These are phyloP conservation scores for Saxidomus purpurata DNA, from an alignment of 1,140 invertebrate species.

Conservation along the genomic window DNA sequence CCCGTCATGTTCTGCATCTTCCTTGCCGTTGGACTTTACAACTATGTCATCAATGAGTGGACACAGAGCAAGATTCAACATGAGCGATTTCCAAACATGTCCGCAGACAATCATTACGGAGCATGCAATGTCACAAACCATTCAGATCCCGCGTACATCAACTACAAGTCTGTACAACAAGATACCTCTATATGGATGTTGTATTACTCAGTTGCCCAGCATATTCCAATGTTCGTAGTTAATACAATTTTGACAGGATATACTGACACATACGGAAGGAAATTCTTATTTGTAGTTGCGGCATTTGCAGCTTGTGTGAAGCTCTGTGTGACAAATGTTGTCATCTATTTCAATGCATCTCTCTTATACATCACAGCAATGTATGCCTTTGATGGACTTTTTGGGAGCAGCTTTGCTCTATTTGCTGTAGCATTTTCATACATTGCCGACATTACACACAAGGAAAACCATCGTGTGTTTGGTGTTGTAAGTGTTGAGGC, in stretches of 20 bases:
- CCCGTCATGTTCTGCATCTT: constrained; percentile 28
- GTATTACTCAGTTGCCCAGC: constrained; percentile 21
- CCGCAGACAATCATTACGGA: background rate
- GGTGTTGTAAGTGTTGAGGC: constrained; percentile 27
- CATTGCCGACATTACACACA: constrained; percentile 44
- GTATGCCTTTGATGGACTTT: constrained; percentile 17
- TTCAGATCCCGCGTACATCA: background rate
- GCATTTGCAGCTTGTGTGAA: background rate
- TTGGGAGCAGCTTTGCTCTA: constrained; percentile 14
- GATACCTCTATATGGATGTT: constrained; percentile 24
- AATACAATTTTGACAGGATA: constrained; percentile 23
- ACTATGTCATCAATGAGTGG: constrained; percentile 50
- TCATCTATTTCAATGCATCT: constrained; percentile 41
- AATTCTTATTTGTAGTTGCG: constrained; percentile 30
- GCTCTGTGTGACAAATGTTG: background rate
- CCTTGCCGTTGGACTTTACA: background rate
- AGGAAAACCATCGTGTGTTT: constrained; percentile 20
- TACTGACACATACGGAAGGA: constrained; percentile 49
- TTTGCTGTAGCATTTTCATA: constrained; percentile 27
- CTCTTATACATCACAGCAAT: background rate
- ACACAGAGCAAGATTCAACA: constrained; percentile 25
- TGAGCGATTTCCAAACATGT: constrained; percentile 27
- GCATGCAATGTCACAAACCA: constrained; percentile 21
- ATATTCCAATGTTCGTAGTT: constrained; percentile 14
- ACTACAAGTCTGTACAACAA: constrained; percentile 45